These are phyloP conservation scores for Drosophila santomea DNA, from an alignment of 1,140 invertebrate species.

Conservation along the genomic window DNA sequence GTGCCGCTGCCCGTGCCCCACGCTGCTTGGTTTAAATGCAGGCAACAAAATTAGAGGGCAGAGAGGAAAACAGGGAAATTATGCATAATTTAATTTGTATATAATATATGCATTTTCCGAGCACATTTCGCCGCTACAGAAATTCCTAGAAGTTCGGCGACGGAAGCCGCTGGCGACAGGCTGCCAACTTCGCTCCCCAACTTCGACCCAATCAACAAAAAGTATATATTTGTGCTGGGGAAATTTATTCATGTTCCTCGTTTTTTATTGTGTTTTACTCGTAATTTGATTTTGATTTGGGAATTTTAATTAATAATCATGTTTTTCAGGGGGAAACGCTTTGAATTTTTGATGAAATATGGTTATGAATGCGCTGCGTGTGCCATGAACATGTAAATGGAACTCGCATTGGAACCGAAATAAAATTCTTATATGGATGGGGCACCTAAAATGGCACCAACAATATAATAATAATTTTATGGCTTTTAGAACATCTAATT, in stretches of 20 bases:
- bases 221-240: constrained; percentile 20
- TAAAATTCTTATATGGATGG: not conserved
- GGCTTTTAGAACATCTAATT: constrained; percentile 67
- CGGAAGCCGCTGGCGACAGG: constrained; percentile 69
- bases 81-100: constrained; percentile 73
- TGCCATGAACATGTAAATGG: constrained; percentile 44
- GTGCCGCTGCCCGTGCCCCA: not conserved
- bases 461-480: constrained; percentile 59
- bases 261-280: constrained; percentile 61
- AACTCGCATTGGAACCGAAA: constrained; percentile 32
- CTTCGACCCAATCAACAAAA: constrained; percentile 7
- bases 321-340: constrained; percentile 35
- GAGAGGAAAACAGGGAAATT: constrained; percentile 53
- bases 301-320: constrained; percentile 77
- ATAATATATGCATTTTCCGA: constrained; percentile 72
- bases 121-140: constrained; percentile 43
- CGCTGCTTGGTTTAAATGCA: constrained; percentile 60
- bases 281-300: constrained; percentile 79
- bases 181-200: constrained; percentile 31
- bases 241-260: constrained; percentile 63
- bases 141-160: constrained; percentile 64
- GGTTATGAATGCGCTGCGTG: constrained; percentile 29
- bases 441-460: constrained; percentile 23
- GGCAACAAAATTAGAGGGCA: constrained; percentile 43
- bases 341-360: constrained; percentile 68